phyloP scores from a whole-genome alignment of 2,113 vertebrate genomes.

The Salvator merianae region DNA sequence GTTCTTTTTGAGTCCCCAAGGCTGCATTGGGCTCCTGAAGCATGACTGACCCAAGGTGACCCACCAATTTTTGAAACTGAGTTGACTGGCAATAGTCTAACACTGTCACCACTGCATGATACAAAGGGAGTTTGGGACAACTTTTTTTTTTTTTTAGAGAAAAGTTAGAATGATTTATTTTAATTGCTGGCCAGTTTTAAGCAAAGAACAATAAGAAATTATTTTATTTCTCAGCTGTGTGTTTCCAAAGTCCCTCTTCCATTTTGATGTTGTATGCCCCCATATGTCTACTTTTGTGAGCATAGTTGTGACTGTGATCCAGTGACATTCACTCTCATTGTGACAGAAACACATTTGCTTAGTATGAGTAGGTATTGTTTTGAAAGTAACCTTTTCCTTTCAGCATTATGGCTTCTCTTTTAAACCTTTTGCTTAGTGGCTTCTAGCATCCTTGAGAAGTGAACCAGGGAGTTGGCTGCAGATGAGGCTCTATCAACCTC shows the following conservation, averaged over 20 bases:
- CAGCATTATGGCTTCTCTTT: neutral
- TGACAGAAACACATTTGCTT: neutral
- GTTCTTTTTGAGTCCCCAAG: too few species aligned
- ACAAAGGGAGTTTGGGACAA: neutral
- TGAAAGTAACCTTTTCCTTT: neutral
- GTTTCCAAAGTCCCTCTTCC: neutral
- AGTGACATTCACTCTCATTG: neutral
- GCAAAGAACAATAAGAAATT: neutral
- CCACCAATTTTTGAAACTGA: too few species aligned
- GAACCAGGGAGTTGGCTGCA: neutral
- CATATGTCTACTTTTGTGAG: neutral
- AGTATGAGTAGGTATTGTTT: neutral
- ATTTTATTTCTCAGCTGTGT: neutral
- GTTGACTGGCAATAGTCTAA: neutral
- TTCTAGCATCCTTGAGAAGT: constrained; percentile 38
- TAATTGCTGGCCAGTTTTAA: neutral
- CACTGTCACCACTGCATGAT: neutral
- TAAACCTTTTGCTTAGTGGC: constrained; percentile 5
- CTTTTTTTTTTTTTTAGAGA: neutral
- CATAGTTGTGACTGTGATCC: neutral
- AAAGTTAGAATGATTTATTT: neutral
- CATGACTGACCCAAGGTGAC: too few species aligned
- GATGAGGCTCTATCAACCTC: constrained; percentile 26
- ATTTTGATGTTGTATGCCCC: neutral
- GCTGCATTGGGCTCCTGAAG: too few species aligned